Conservation (phyloP, 2,888 invertebrate species). For the Eremobia ochroleuca region DNA sequence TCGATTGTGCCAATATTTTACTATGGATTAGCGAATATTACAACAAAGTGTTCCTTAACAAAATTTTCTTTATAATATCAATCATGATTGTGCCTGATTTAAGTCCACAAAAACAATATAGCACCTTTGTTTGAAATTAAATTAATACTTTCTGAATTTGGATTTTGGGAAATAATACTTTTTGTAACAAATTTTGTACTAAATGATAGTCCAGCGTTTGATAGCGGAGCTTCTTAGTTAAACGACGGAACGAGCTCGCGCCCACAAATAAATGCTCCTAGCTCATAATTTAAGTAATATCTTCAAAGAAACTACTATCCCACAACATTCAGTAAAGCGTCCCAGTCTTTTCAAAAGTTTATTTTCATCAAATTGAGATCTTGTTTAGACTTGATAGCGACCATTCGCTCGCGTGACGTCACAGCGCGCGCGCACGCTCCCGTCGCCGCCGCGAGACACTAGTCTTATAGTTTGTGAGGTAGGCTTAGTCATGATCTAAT, state of each 20-base stretch:
- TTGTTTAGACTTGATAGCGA: constrained; percentile 89
- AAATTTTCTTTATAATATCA: constrained; percentile 66
- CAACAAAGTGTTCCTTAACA: constrained; percentile 67
- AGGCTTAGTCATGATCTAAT: constrained; percentile 91
- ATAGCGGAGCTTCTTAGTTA: constrained; percentile 79
- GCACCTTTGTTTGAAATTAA: constrained; percentile 82
- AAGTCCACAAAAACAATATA: constrained; percentile 77
- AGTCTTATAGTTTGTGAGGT: constrained; percentile 90
- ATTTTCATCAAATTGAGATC: constrained; percentile 91
- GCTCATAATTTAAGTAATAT: constrained; percentile 90
- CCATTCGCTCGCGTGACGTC: constrained; percentile 74
- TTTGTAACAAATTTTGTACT: constrained; percentile 89
- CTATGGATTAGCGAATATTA: constrained; percentile 65
- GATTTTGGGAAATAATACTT: constrained; percentile 90
- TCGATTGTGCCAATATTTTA: constrained; percentile 81
- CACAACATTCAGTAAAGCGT: constrained; percentile 91
- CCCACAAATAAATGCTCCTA: constrained; percentile 89
- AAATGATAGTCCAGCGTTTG: constrained; percentile 82
- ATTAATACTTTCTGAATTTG: constrained; percentile 89
- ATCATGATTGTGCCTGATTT: constrained; percentile 77
- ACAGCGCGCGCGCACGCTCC: constrained; percentile 53
- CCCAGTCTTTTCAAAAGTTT: constrained; percentile 91
- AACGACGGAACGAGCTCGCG: constrained; percentile 76
- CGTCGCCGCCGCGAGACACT: constrained; percentile 75
- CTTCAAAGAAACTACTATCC: constrained; percentile 90